A percentile compares a stretch with the other conserved stretches of the same genome.
phyloP scores from a whole-genome alignment of 2,888 invertebrate genomes.

The Torymus tubicola region DNA sequence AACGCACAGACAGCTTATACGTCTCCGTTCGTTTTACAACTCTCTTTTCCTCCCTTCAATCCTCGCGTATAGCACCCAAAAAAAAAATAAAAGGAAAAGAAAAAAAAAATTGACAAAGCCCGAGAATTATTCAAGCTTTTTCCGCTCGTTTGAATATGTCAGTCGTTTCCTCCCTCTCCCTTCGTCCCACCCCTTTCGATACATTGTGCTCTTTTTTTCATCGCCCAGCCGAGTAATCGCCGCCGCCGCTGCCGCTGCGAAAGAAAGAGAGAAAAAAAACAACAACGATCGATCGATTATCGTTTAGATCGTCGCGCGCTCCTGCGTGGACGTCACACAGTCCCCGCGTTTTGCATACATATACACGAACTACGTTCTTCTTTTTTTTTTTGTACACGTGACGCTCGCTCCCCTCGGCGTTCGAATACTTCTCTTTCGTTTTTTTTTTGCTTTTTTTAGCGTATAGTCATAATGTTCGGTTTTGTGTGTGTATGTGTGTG shows the following conservation, averaged over 20 bases:
- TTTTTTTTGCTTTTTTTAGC: too few species aligned
- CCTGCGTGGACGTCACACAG: slow-evolving; percentile 10
- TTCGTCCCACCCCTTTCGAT: slow-evolving; percentile 10
- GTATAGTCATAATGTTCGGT: too few species aligned
- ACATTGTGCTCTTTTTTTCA: slow-evolving; percentile 19
- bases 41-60: neutral
- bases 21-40: neutral
- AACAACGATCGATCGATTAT: slow-evolving; percentile 45
- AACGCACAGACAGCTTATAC: slow-evolving; percentile 12
- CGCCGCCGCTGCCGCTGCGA: neutral
- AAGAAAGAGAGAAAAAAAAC: slow-evolving; percentile 25
- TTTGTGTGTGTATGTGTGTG: too few species aligned
- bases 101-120: slow-evolving; percentile 26
- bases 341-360: slow-evolving; percentile 14
- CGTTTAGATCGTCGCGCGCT: slow-evolving; percentile 14
- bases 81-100: too few species aligned
- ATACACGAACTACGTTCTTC: neutral
- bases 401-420: too few species aligned
- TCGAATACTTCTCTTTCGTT: too few species aligned
- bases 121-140: slow-evolving; percentile 53
- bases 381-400: neutral
- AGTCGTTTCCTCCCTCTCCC: slow-evolving; percentile 3
- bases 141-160: slow-evolving; percentile 46
- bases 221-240: slow-evolving; percentile 15
- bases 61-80: too few species aligned